phyloP scores from a whole-genome alignment of 1,140 invertebrate species.

The Dendroctonus ponderosae region DNA sequence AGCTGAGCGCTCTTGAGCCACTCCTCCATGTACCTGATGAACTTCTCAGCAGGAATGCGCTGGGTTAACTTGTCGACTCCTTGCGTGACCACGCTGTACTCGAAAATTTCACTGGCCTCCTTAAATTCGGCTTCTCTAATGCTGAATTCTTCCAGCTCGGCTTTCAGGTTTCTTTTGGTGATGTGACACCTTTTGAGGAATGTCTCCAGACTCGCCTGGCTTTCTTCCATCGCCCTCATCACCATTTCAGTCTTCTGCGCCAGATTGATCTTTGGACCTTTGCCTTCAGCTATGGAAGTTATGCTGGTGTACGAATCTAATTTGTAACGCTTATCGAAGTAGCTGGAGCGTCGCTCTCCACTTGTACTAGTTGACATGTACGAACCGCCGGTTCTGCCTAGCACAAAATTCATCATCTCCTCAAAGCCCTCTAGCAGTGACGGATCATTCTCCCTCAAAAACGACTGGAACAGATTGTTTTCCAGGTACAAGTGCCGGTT shows the following conservation, averaged over 20 bases:
- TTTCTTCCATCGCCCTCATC: constrained; percentile 42
- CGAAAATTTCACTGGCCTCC: constrained; percentile 46
- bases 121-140: constrained; percentile 42
- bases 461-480: constrained; percentile 28
- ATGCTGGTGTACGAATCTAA: constrained; percentile 34
- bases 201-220: constrained; percentile 33
- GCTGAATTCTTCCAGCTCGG: constrained; percentile 48
- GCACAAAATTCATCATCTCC: constrained; percentile 17
- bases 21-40: constrained; percentile 52
- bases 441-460: constrained; percentile 30
- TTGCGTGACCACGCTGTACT: constrained; percentile 47
- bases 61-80: constrained; percentile 48
- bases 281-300: constrained; percentile 29
- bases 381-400: neutral
- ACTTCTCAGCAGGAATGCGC: constrained; percentile 52
- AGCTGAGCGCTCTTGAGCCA: constrained; percentile 48
- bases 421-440: constrained; percentile 30
- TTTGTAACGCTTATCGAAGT: neutral
- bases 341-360: no score
- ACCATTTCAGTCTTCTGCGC: constrained; percentile 44
- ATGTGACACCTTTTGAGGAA: constrained; percentile 38
- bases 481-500: constrained; percentile 25
- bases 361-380: no score
- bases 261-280: constrained; percentile 40
- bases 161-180: constrained; percentile 42